Evolutionary conservation across 1,140 invertebrate species (phyloP), one percentile per base, ranked within the genome.

Genomic region (Gonatopus flavifemur): DNA sequence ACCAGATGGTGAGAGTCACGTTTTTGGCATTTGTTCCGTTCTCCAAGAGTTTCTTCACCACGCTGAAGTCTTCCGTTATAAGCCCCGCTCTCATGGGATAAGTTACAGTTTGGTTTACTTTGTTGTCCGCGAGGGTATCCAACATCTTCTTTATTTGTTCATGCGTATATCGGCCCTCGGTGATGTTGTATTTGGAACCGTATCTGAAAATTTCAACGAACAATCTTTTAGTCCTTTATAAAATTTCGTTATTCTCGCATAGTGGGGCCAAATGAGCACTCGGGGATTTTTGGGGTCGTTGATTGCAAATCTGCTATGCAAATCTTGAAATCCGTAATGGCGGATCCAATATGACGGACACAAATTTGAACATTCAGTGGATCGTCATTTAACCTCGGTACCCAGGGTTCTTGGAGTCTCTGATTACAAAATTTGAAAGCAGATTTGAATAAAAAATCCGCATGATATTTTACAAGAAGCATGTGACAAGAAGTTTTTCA

Each of bases 1-100:
- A 86, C 89, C 88, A 92, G 35, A 91, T 80, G 0, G 89, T 90
- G 30, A 91, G 68, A 0, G 87, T 87, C 30, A 68, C 43, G 3
- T 72, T 67, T 0, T 75, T 64, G 15, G 48, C 19, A 0, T 20
- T 59, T 0, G 74, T 67, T 0, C 76, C 78, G 35, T 77, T 72
- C 1, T 78, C 62, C 3, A 86, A 57, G 4, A 88, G 73, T 12
- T 68, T 65, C 18, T 82, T 60, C 3, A 90, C 63, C 1, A 77
- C 68, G 0, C 77, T 62, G 28, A 73, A 65, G 30, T 88, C 88
- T 51, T 88, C 82, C 0, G 84, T 84, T 0, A 88, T 84, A 16
- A 88, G 70, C 28, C 84, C 84, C 18, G 91, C 88, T 49, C 91
- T 80, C 15, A 95, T 86, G 0, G 92, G 86, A 66, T 93, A 95